phyloP scores from a whole-genome alignment of 2,797 vertebrate species.

The Macropodus opercularis region DNA sequence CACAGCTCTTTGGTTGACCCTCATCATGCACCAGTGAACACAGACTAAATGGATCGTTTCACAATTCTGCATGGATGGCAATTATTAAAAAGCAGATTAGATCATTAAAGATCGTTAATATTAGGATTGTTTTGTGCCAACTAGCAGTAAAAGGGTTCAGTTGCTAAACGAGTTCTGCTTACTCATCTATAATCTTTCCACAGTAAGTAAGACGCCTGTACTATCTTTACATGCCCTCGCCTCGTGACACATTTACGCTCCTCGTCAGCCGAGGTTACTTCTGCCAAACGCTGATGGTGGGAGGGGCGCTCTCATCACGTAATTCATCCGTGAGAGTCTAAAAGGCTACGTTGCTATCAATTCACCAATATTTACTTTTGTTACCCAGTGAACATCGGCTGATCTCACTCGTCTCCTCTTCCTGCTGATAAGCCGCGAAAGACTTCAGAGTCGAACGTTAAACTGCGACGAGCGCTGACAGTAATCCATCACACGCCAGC shows the following conservation, averaged over 20 bases:
- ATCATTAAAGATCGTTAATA: too few relatives aligned
- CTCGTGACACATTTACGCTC: constrained; percentile 33
- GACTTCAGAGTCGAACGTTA: neutral
- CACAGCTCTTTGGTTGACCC: neutral
- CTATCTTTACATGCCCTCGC: constrained; percentile 35
- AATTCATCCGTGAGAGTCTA: neutral
- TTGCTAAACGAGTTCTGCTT: neutral
- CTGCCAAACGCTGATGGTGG: constrained; percentile 18
- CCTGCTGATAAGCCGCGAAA: neutral
- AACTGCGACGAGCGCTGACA: neutral
- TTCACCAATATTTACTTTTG: neutral
- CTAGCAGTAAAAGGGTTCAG: too few relatives aligned
- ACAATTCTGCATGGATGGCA: too few relatives aligned
- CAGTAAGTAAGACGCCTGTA: constrained; percentile 1
- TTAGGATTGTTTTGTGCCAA: too few relatives aligned
- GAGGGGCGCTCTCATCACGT: neutral
- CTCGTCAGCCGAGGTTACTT: constrained; percentile 9
- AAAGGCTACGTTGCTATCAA: constrained; percentile 18
- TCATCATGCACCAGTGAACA: neutral
- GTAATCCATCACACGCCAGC: constrained; percentile 6
- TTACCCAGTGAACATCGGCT: neutral
- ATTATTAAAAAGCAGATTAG: too few relatives aligned
- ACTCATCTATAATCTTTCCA: constrained; percentile 11
- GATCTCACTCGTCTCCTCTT: constrained; percentile 15
- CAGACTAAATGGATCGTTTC: neutral